These are phyloP conservation scores for Nephrotoma guestfalica DNA, from an alignment of 2,888 invertebrate genomes.

Conservation along the genomic window DNA sequence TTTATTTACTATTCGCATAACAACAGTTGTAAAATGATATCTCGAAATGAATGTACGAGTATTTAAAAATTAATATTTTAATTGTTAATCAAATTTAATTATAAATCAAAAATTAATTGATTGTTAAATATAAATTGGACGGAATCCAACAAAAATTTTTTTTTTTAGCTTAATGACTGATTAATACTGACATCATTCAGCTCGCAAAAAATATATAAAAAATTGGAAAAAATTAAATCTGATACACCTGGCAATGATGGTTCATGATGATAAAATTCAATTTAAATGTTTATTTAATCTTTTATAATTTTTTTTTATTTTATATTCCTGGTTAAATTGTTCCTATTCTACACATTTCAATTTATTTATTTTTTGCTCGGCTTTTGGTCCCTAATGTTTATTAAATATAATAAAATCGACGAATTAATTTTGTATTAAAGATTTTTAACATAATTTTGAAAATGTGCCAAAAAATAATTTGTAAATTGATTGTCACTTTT, in stretches of 20 bases:
- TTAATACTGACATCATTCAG: background rate
- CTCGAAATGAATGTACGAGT: background rate
- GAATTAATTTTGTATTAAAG: background rate
- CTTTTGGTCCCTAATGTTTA: background rate
- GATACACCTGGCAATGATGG: background rate
- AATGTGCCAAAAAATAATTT: background rate
- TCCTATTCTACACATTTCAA: background rate
- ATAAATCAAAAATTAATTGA: background rate
- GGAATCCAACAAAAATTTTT: background rate
- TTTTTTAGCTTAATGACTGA: background rate
- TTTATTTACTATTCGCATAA: background rate
- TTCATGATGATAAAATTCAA: background rate
- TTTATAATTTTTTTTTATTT: background rate
- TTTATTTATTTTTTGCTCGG: background rate
- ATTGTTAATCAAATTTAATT: background rate
- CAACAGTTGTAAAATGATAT: background rate
- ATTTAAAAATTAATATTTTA: background rate
- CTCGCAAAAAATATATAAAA: background rate
- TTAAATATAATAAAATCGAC: background rate
- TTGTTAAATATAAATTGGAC: background rate
- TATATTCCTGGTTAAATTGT: background rate
- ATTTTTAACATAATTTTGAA: background rate
- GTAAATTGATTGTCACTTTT: background rate
- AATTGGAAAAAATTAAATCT: background rate
- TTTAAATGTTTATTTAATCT: background rate